These are phyloP conservation scores for Actenoides lindsayi DNA, from an alignment of 2,113 vertebrate species.

Conservation along the genomic window DNA sequence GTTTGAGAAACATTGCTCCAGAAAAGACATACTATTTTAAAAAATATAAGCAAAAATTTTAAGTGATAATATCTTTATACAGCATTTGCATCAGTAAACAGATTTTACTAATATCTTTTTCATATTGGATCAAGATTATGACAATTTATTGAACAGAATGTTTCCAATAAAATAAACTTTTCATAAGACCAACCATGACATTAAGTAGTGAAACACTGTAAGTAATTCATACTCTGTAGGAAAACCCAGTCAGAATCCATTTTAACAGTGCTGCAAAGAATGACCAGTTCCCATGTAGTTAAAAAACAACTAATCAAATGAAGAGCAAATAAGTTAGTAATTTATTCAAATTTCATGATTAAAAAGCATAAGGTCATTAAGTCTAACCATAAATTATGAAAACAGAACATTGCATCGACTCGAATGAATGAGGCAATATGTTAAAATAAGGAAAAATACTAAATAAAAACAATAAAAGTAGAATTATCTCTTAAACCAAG, in stretches of 20 bases:
- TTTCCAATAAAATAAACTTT: neutral
- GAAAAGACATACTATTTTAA: neutral
- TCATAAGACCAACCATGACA: neutral
- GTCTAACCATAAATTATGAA: neutral
- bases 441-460: neutral
- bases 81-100: neutral
- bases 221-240: neutral
- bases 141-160: neutral
- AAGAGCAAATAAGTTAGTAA: neutral
- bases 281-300: neutral
- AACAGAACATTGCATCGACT: neutral
- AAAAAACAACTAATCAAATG: constrained; percentile 5
- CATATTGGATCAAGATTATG: neutral
- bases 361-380: neutral
- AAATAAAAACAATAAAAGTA: neutral
- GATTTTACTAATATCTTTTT: neutral
- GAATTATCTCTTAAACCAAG: neutral
- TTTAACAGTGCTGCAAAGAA: constrained; percentile 12
- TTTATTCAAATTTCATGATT: constrained; percentile 15
- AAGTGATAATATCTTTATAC: neutral
- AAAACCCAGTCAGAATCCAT: neutral
- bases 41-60: neutral
- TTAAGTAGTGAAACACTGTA: neutral
- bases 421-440: neutral
- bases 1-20: constrained; percentile 54